phyloP scores from a whole-genome alignment of 2,797 vertebrate genomes.

The Amblyopsis hoosieri region DNA sequence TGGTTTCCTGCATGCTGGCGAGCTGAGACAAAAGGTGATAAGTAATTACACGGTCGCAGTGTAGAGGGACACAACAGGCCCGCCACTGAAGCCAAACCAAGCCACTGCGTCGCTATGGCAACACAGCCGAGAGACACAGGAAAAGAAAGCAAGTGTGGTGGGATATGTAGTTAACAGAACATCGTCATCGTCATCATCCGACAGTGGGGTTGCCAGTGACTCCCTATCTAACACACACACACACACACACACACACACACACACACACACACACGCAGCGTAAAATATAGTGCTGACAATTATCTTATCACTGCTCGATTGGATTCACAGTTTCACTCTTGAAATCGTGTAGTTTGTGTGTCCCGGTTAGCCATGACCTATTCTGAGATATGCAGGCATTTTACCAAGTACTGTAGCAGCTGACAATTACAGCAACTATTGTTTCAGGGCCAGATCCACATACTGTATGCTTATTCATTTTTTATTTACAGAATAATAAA shows the following conservation, averaged over 20 bases:
- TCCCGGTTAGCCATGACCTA: slow-evolving; percentile 49
- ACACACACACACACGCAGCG: not conserved
- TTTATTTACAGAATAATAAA: not conserved
- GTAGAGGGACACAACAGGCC: not conserved
- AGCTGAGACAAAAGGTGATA: not conserved
- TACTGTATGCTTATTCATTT: not conserved
- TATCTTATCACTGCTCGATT: slow-evolving; percentile 19
- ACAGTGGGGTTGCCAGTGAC: slow-evolving; percentile 20
- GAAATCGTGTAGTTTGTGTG: slow-evolving; percentile 28
- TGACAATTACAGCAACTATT: slow-evolving; percentile 39
- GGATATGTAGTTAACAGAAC: slow-evolving; percentile 24
- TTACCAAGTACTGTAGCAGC: slow-evolving; percentile 21
- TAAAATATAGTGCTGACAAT: slow-evolving; percentile 9
- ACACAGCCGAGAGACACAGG: slow-evolving; percentile 1
- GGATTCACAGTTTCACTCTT: slow-evolving; percentile 33
- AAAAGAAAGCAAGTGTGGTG: slow-evolving; percentile 7
- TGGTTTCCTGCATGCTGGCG: not conserved
- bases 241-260: not conserved
- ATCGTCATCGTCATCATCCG: slow-evolving; percentile 35
- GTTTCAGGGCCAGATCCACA: slow-evolving; percentile 15
- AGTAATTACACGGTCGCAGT: not conserved
- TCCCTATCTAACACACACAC: slow-evolving; percentile 8
- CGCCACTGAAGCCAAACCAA: not conserved
- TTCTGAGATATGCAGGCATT: slow-evolving; percentile 23
- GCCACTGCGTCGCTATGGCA: not conserved